Conservation (phyloP, 2,888 invertebrate species). For the Drosophila melanosoma region DNA sequence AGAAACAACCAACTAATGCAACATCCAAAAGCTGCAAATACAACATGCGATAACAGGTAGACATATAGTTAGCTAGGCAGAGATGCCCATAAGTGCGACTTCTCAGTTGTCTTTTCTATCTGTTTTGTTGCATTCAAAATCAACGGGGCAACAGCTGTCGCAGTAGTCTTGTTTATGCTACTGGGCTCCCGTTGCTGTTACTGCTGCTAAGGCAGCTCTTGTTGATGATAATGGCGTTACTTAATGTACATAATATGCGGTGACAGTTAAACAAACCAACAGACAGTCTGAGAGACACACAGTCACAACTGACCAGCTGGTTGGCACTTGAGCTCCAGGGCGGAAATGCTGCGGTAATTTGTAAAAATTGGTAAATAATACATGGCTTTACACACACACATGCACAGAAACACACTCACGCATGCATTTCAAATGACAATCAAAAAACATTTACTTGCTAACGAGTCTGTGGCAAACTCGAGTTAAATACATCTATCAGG, state of each 20-base stretch:
- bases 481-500: neutral
- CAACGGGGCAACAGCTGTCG: constrained; percentile 46
- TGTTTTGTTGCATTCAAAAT: constrained; percentile 38
- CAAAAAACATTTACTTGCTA: constrained; percentile 22
- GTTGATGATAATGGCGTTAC: constrained; percentile 51
- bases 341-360: constrained; percentile 52
- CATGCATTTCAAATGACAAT: constrained; percentile 35
- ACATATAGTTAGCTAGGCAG: constrained; percentile 1
- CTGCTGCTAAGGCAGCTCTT: constrained; percentile 8
- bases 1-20: constrained; percentile 54
- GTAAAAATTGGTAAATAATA: constrained; percentile 56
- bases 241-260: constrained; percentile 55
- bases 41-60: constrained; percentile 10
- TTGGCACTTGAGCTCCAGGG: constrained; percentile 41
- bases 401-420: neutral
- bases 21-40: constrained; percentile 54
- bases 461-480: neutral
- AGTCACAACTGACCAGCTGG: constrained; percentile 42
- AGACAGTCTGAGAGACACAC: constrained; percentile 8
- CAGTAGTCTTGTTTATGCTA: constrained; percentile 64
- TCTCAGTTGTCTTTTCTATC: constrained; percentile 12
- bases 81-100: constrained; percentile 31
- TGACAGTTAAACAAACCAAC: constrained; percentile 56
- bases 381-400: constrained; percentile 25
- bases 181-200: constrained; percentile 43